These are phyloP conservation scores for Halictus ligatus DNA, from an alignment of 2,888 invertebrate genomes.

Conservation along the genomic window DNA sequence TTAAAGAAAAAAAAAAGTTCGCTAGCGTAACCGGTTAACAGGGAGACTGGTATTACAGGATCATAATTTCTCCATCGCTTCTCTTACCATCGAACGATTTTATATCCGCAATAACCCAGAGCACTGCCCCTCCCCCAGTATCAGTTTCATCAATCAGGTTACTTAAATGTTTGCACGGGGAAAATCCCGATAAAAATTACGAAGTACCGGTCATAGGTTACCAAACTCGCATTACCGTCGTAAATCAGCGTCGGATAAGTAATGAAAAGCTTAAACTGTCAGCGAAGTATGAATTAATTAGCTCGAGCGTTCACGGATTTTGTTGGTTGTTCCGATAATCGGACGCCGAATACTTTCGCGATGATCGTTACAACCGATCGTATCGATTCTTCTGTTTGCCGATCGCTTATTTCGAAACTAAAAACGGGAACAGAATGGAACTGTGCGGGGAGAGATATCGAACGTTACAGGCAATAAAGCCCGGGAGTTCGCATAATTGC, in stretches of 20 bases:
- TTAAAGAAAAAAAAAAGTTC: neutral
- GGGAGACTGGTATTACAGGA: neutral
- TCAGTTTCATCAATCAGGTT: conserved; percentile 57
- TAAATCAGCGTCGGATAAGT: conserved; percentile 51
- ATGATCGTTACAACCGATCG: neutral
- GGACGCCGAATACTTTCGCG: conserved; percentile 31
- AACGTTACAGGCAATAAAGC: neutral
- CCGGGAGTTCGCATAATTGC: neutral
- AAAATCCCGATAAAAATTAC: conserved; percentile 54
- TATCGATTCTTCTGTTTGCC: conserved; percentile 31
- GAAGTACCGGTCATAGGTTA: conserved; percentile 36
- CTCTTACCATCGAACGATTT: neutral
- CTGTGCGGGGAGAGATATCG: neutral
- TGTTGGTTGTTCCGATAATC: conserved; percentile 44
- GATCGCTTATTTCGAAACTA: neutral
- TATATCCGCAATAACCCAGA: conserved; percentile 34
- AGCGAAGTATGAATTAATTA: conserved; percentile 59
- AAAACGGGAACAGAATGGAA: neutral
- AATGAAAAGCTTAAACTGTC: conserved; percentile 57
- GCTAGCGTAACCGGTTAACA: neutral
- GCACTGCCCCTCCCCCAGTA: neutral
- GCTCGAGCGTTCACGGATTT: conserved; percentile 48
- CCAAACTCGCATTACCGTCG: conserved; percentile 44
- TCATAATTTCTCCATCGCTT: neutral
- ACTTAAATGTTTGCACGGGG: conserved; percentile 55